Evolutionary conservation across 1,140 invertebrate genomes (phyloP).

Genomic region (Sarcophaga peregrina): DNA sequence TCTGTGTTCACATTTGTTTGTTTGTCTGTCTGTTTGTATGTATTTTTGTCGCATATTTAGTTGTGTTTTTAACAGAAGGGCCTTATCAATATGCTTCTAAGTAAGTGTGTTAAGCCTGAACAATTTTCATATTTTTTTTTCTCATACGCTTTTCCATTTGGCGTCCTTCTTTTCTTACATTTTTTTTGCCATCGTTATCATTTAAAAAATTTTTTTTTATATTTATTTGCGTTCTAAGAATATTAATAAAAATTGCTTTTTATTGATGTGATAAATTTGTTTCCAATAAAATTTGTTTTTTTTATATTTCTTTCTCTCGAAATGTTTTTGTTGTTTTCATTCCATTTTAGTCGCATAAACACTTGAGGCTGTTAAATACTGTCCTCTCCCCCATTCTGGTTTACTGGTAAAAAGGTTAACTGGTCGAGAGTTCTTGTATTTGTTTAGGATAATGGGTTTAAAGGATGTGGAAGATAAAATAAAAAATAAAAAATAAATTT

Average conservation of each 20-base stretch:
- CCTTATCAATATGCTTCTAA: no score
- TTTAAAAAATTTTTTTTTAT: neutral
- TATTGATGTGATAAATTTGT: slow-evolving; percentile 26
- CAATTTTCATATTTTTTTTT: no score
- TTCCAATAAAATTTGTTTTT: neutral
- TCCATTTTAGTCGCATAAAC: neutral
- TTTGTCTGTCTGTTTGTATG: no score
- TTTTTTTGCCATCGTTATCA: no score
- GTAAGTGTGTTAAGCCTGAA: no score
- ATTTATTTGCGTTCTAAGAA: neutral
- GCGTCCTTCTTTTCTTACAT: no score
- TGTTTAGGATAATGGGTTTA: slow-evolving; percentile 18
- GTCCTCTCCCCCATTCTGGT: neutral
- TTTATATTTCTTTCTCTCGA: neutral
- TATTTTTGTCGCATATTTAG: no score
- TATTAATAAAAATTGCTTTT: neutral
- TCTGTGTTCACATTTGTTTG: no score
- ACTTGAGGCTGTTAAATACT: no score
- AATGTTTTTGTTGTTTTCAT: neutral
- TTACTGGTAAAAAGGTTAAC: neutral
- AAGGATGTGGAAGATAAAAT: neutral
- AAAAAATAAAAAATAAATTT: no score
- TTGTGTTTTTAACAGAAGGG: no score
- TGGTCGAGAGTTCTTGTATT: neutral
- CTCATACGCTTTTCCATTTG: no score